These are phyloP conservation scores for Onychomys torridus DNA, from an alignment of 2,797 vertebrate genomes.

Conservation along the genomic window DNA sequence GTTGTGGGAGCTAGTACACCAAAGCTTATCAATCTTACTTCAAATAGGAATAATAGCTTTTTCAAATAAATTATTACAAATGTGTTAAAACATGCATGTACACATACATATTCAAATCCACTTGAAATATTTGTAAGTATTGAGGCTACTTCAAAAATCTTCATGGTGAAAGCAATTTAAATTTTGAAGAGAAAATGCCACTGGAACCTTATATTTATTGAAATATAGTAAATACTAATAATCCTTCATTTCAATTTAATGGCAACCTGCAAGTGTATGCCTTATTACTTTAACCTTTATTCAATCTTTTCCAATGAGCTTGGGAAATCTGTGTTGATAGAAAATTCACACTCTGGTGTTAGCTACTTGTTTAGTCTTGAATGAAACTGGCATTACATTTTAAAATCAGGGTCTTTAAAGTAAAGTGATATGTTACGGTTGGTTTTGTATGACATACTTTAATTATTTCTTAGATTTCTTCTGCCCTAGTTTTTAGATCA, in stretches of 20 bases:
- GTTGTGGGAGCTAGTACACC: not conserved
- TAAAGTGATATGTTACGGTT: slow-evolving; percentile 38
- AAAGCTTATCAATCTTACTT: not conserved
- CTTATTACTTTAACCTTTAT: slow-evolving; percentile 62
- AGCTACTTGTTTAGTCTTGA: slow-evolving; percentile 28
- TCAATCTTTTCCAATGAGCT: slow-evolving; percentile 66
- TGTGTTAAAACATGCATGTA: slow-evolving; percentile 21
- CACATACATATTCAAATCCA: not conserved
- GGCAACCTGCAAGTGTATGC: slow-evolving; percentile 63
- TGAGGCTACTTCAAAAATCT: slow-evolving; percentile 58
- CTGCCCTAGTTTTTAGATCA: not conserved
- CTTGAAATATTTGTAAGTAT: not conserved
- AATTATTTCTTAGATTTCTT: slow-evolving; percentile 40
- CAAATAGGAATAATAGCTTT: not conserved
- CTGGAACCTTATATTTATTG: slow-evolving; percentile 34
- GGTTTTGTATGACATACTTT: slow-evolving; percentile 6
- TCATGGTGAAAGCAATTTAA: slow-evolving; percentile 76
- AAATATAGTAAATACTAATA: slow-evolving; percentile 72
- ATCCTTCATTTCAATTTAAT: slow-evolving; percentile 75
- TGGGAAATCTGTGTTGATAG: slow-evolving; percentile 44
- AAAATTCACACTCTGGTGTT: slow-evolving; percentile 45
- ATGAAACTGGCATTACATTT: slow-evolving; percentile 49
- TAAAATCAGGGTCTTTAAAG: slow-evolving; percentile 69
- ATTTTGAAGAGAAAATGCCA: slow-evolving; percentile 73
- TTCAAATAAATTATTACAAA: slow-evolving; percentile 41